Evolutionary conservation across 2,888 invertebrate species (phyloP).

Genomic region (Hirudinaria manillensis): DNA sequence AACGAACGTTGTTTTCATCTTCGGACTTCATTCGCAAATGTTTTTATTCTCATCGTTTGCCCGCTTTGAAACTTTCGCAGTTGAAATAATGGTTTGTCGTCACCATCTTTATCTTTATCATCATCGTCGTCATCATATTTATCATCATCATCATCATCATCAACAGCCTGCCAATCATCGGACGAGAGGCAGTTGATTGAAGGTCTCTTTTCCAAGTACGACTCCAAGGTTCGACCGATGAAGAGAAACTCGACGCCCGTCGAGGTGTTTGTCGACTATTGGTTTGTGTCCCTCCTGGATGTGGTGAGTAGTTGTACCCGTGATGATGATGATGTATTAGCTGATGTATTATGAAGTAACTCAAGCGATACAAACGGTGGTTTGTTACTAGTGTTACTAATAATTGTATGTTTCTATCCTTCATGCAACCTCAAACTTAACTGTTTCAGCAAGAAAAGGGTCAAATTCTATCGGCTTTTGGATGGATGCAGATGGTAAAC

Average conservation of each 20-base stretch:
- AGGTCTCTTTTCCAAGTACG: conserved; percentile 14
- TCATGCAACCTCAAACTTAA: too few relatives aligned
- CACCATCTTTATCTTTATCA: too few relatives aligned
- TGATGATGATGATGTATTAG: neutral
- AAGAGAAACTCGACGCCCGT: conserved; percentile 9
- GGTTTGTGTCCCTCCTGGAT: conserved; percentile 29
- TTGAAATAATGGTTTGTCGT: too few relatives aligned
- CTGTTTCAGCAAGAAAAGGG: conserved; percentile 19
- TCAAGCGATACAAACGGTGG: neutral
- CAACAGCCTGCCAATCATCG: neutral
- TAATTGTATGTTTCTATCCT: too few relatives aligned
- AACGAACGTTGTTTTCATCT: too few relatives aligned
- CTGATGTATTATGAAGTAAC: neutral
- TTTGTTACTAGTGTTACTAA: neutral
- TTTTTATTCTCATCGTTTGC: too few relatives aligned
- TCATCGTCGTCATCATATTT: too few relatives aligned
- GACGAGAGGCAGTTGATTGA: conserved; percentile 19
- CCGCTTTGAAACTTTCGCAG: too few relatives aligned
- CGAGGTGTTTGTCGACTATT: conserved; percentile 24
- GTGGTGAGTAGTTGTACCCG: conserved; percentile 15
- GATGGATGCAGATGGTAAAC: conserved; percentile 30
- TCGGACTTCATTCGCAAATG: too few relatives aligned
- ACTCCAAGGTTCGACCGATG: conserved; percentile 20
- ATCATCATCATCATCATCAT: too few relatives aligned
- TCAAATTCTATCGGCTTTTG: conserved; percentile 24